Evolutionary conservation across 1,140 invertebrate species (phyloP).

Genomic region (Venustaconcha ellipsiformis): DNA sequence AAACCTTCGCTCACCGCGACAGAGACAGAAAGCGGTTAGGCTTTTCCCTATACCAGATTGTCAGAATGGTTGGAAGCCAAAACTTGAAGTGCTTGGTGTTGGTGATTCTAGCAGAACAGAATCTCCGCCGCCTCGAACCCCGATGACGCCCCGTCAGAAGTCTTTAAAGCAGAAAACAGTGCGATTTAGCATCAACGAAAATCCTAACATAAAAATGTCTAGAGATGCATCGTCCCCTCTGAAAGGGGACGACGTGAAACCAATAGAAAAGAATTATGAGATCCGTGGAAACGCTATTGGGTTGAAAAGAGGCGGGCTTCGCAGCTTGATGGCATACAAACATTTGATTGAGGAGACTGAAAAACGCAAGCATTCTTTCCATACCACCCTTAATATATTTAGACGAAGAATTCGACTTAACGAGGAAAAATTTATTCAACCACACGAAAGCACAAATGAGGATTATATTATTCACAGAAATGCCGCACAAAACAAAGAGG

Average conservation of each 20-base stretch:
- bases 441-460: slow-evolving; percentile 25
- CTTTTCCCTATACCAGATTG: neutral
- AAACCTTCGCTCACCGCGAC: neutral
- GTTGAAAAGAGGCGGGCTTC: slow-evolving; percentile 19
- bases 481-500: slow-evolving; percentile 17
- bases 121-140: slow-evolving; percentile 12
- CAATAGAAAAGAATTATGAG: slow-evolving; percentile 10
- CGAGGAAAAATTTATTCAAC: slow-evolving; percentile 34
- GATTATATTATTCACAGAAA: slow-evolving; percentile 27
- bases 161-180: slow-evolving; percentile 23
- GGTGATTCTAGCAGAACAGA: neutral
- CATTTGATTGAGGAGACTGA: slow-evolving; percentile 23
- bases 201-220: slow-evolving; percentile 10
- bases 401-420: slow-evolving; percentile 28
- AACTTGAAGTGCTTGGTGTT: slow-evolving; percentile 11
- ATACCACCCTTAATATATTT: slow-evolving; percentile 26
- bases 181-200: slow-evolving; percentile 26
- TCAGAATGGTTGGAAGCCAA: neutral
- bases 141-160: neutral
- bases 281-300: slow-evolving; percentile 26
- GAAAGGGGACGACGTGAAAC: neutral
- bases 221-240: neutral
- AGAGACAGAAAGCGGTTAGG: neutral
- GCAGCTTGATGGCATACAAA: slow-evolving; percentile 19
- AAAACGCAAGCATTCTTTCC: slow-evolving; percentile 20